These are phyloP conservation scores for Leucophora obtusa DNA, from an alignment of 2,888 invertebrate species.

Conservation along the genomic window DNA sequence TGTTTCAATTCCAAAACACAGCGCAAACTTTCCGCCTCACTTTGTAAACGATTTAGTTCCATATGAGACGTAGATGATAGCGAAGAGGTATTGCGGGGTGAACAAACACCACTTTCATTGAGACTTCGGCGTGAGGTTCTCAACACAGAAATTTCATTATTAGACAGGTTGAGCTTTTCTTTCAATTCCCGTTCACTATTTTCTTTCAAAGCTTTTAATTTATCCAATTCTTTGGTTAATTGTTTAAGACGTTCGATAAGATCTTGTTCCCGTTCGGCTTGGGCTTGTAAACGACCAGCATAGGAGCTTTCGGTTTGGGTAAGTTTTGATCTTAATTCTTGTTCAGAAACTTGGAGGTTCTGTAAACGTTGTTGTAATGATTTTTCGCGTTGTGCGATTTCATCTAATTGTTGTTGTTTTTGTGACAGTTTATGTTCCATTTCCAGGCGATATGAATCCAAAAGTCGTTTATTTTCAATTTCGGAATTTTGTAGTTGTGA, in stretches of 20 bases:
- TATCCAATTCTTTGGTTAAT: constrained; percentile 74
- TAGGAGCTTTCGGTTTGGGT: constrained; percentile 71
- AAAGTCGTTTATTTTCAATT: constrained; percentile 70
- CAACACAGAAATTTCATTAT: constrained; percentile 76
- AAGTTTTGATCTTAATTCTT: constrained; percentile 72
- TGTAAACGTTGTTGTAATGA: constrained; percentile 71
- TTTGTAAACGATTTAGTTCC: constrained; percentile 80
- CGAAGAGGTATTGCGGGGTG: constrained; percentile 71
- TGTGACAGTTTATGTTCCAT: constrained; percentile 72
- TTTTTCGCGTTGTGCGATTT: constrained; percentile 72
- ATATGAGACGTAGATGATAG: constrained; percentile 65
- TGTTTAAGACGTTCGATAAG: constrained; percentile 73
- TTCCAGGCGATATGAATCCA: constrained; percentile 71
- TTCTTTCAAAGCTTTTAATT: constrained; percentile 71
- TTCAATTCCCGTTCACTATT: constrained; percentile 74
- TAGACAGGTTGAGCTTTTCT: constrained; percentile 75
- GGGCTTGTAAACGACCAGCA: constrained; percentile 69
- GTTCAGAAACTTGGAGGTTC: constrained; percentile 70
- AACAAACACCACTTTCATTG: constrained; percentile 80
- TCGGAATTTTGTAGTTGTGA: constrained; percentile 72
- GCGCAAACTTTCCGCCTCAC: constrained; percentile 90
- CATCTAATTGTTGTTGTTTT: constrained; percentile 77
- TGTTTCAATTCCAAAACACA: constrained; percentile 93
- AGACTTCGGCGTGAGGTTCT: constrained; percentile 67
- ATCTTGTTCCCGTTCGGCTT: constrained; percentile 73